Evolutionary conservation across 64 coral and sea anemone genomes (phyloP).

Genomic region (Actinia tenebrosa): DNA sequence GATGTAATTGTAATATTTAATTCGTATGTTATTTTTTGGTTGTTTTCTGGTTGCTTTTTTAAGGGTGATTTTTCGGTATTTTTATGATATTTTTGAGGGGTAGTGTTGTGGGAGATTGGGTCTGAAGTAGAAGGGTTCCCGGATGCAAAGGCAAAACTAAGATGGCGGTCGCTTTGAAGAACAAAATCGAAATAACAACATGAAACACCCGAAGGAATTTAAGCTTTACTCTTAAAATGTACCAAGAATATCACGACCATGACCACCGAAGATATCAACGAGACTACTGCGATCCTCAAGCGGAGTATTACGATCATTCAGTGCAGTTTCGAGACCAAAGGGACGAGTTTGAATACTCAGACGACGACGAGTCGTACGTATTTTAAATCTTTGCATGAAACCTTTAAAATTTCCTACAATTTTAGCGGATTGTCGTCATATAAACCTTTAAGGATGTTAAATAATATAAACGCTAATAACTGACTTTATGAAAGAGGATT

Average conservation of each 20-base stretch:
- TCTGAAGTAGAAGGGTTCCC: constrained; percentile 15
- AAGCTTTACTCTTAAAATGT: constrained; percentile 69
- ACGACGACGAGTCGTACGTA: constrained; percentile 20
- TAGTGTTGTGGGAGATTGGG: constrained; percentile 1
- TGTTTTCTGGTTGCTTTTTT: neutral
- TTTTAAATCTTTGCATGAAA: neutral
- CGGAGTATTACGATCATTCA: constrained; percentile 47
- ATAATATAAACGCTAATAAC: neutral
- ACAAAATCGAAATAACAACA: constrained; percentile 36
- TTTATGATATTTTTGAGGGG: neutral
- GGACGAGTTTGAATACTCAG: constrained; percentile 37
- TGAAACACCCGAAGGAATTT: constrained; percentile 55
- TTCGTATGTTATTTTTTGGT: neutral
- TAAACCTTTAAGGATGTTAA: neutral
- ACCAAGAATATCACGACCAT: constrained; percentile 72
- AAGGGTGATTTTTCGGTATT: neutral
- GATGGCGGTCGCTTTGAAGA: constrained; percentile 71
- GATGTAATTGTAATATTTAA: neutral
- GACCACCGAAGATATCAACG: constrained; percentile 71
- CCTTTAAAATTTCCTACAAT: neutral
- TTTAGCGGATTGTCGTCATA: neutral
- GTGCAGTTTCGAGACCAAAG: constrained; percentile 62
- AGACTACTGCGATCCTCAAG: constrained; percentile 61
- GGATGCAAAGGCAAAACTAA: constrained; percentile 58
- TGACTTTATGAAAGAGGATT: neutral